phyloP scores from a whole-genome alignment of 1,140 invertebrate genomes.

The Charaxes varanes region DNA sequence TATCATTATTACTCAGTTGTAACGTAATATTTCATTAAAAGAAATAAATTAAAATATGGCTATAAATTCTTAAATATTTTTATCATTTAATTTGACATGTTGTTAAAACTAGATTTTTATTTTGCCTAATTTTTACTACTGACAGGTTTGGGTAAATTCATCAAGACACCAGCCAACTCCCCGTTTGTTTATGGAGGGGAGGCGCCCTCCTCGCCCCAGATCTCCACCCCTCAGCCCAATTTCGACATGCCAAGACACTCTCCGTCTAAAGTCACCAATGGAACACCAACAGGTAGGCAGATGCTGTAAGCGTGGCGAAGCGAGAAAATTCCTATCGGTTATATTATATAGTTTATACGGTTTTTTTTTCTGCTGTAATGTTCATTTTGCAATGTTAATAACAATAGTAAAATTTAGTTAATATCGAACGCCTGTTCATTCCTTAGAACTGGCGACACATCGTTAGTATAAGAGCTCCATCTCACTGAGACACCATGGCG shows the following conservation, averaged over 20 bases:
- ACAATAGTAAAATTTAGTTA: too few relatives aligned
- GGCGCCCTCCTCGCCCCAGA: constrained; percentile 8
- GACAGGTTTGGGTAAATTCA: constrained; percentile 69
- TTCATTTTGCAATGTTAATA: too few relatives aligned
- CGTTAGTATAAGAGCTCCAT: too few relatives aligned
- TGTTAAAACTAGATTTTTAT: not conserved
- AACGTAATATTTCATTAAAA: not conserved
- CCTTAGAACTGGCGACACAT: too few relatives aligned
- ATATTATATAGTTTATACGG: too few relatives aligned
- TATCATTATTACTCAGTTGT: too few relatives aligned
- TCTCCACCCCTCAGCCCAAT: constrained; percentile 6
- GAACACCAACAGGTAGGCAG: constrained; percentile 50
- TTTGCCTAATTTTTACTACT: too few relatives aligned
- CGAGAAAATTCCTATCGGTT: too few relatives aligned
- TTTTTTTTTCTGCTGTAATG: not conserved
- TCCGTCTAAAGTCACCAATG: constrained; percentile 40
- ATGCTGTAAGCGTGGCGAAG: too few relatives aligned
- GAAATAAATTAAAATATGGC: not conserved
- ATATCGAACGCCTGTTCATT: too few relatives aligned
- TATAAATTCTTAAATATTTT: not conserved
- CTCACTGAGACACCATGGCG: too few relatives aligned
- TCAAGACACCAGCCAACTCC: constrained; percentile 66
- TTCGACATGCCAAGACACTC: constrained; percentile 22
- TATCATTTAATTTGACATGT: not conserved
- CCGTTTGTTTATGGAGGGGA: constrained; percentile 68